Base-by-base conservation (phyloP, 2,888 invertebrate genomes). In the Smittia sp. region DNA sequence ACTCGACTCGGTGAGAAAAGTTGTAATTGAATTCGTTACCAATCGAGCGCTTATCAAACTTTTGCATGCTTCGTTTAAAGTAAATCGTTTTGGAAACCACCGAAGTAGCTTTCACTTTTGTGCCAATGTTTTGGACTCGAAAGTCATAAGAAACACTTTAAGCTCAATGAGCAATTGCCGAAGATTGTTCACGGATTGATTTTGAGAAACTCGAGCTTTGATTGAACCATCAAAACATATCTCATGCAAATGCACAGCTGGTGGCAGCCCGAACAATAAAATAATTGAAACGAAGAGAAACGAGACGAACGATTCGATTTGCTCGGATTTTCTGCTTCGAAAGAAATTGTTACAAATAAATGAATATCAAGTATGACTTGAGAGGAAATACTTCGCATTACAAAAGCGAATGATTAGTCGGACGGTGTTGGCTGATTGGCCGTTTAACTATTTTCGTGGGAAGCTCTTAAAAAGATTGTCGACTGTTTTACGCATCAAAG, bases 141-240 rank as follows among this genome's bases (percentile, higher is more conserved):
- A 9, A 32, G 32, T 32, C 32, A 32, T 6, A 32, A 32, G 32
- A 32, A 32, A 32, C 32, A 32, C 9, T 32, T 32, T 32, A 32
- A 32, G 32, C 32, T 9, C 3, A 32, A 32, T 32, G 9, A 32
- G 32, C 32, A 32, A 32, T 32, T 32, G 32, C 32, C 32, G 32
- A 32, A 32, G 32, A 32, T 32, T 32, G 32, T 32, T 32, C 32
- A 32, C 32, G 32, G 32, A 32, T 32, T 32, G 32, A n/a, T n/a
- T n/a, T 22, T 32, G 15, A 67, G 11, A 20, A 41, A 46, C 15
- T 22, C 20, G 20, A 24, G 6, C 24, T 39, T 68, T 68, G 68
- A 68, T 68, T 68, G 68, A 68, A 68, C 41, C 68, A 68, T 68
- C 68, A 68, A 41, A 68, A 68, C 39, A 68, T 68, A 68, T 68